Base-by-base conservation (phyloP, 2,888 invertebrate species). In the Coremacera marginata region DNA sequence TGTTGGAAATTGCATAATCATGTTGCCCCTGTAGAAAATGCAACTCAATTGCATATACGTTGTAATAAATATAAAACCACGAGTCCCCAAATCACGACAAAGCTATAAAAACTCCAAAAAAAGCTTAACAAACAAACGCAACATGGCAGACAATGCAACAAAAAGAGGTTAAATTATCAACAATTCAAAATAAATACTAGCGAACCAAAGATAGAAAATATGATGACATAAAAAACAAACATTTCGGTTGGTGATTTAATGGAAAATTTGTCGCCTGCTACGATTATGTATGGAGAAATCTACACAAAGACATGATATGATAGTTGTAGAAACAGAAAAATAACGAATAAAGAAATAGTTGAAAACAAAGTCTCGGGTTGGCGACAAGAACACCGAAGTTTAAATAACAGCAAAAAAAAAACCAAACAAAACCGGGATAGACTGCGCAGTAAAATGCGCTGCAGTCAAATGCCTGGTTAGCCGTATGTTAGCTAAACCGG, bases 231-330 rank as follows among this genome's bases (percentile, higher is more conserved):
- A 31, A 37, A 19, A 14, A 19, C 22, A 49, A 67, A 67, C 8
- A 37, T n/a, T 22, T 67, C 19, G 19, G 19, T 67, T 37, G 3
- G 67, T 49, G 16, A 67, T 67, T 67, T 44, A 67, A 44, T 67
- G 37, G 44, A 67, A 67, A 67, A 67, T 67, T 34, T 67, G 67
- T 44, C 67, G 67, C 67, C 67, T 67, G 67, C 22, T 67, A 49
- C 3, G n/a, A 49, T 19, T 44, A 14, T 44, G 14, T 44, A 67
- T 22, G 9, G 37, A 67, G 19, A 67, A 67, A 65, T 9, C 62
- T 62, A 16, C 62, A 25, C 62, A 16, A 44, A 44, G 44, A 44
- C 44, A 44, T 44, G 44, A 11, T 44, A 44, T 44, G 44, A 44
- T 62, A 62, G 16, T 9, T 14, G 9, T 5, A 16, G 9, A 62